Percentiles rank a stretch among this genome's conserved stretches.
phyloP scores from a whole-genome alignment of 2,888 invertebrate species.

The Adelognathus sp. region DNA sequence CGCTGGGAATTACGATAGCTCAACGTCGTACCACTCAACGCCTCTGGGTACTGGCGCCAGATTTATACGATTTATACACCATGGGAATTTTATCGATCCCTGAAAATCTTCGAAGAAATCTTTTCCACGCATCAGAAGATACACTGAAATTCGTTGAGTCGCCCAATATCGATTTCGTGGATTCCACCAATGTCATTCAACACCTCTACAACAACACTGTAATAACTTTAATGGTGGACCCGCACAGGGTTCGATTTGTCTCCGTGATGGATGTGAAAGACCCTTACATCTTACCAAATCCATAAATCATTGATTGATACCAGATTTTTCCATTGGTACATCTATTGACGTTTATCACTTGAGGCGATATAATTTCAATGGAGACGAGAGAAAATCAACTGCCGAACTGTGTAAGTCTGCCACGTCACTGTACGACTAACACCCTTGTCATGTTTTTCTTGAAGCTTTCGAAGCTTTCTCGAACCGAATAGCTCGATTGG shows the following conservation, averaged over 20 bases:
- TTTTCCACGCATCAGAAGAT: not conserved
- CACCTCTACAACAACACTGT: too few relatives aligned
- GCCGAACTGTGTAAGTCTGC: too few relatives aligned
- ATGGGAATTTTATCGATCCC: not conserved
- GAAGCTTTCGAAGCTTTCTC: not conserved
- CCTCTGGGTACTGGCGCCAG: slow-evolving; percentile 5
- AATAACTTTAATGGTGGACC: too few relatives aligned
- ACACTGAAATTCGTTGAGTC: not conserved
- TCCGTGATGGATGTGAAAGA: too few relatives aligned
- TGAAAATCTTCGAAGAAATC: not conserved
- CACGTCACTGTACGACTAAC: not conserved
- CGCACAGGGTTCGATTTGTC: too few relatives aligned
- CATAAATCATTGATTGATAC: too few relatives aligned
- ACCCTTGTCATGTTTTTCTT: not conserved
- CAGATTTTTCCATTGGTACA: too few relatives aligned
- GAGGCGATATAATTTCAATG: too few relatives aligned
- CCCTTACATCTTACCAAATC: too few relatives aligned
- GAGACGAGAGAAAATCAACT: too few relatives aligned
- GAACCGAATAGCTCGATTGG: slow-evolving; percentile 7
- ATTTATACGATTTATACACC: not conserved
- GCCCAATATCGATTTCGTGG: not conserved
- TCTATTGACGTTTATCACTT: not conserved
- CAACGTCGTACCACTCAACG: slow-evolving; percentile 18
- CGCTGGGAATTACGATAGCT: slow-evolving; percentile 40
- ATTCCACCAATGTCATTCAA: too few relatives aligned